A percentile compares a stretch with the other conserved stretches of the same genome.
Conservation (phyloP, 2,113 vertebrate species). For the Brienomyrus longianalis region DNA sequence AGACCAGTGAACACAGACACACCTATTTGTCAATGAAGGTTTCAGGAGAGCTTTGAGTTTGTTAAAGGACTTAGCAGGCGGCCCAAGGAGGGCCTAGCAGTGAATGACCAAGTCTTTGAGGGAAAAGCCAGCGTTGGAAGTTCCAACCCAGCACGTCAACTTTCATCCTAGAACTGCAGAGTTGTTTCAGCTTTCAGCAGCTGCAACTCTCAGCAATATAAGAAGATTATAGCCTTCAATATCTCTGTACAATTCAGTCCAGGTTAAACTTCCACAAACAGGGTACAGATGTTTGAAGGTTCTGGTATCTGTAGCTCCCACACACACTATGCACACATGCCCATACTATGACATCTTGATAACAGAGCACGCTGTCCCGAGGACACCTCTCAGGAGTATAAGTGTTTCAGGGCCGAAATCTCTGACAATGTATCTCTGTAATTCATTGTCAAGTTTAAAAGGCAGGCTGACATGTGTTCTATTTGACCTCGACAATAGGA, state of each 20-base stretch:
- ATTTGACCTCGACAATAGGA: slow-evolving; percentile 46
- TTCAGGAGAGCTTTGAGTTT: not conserved
- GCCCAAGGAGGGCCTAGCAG: not conserved
- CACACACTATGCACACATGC: slow-evolving; percentile 24
- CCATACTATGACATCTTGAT: slow-evolving; percentile 41
- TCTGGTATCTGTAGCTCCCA: not conserved
- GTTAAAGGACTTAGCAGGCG: not conserved
- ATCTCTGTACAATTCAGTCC: not conserved
- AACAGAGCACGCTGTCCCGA: slow-evolving; percentile 37
- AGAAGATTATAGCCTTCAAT: not conserved
- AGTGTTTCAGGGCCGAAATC: slow-evolving; percentile 42
- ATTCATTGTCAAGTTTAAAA: slow-evolving; percentile 54
- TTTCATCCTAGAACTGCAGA: not conserved
- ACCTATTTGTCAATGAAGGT: not conserved
- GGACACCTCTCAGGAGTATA: slow-evolving; percentile 49
- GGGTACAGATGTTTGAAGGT: not conserved
- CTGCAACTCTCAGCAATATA: not conserved
- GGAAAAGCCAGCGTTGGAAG: not conserved
- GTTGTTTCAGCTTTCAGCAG: not conserved
- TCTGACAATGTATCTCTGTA: slow-evolving; percentile 50
- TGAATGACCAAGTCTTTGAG: not conserved
- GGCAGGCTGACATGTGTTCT: slow-evolving; percentile 57
- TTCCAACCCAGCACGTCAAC: not conserved
- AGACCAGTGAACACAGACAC: not conserved
- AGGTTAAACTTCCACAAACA: not conserved